A percentile compares a stretch with the other conserved stretches of the same genome.
phyloP scores from a whole-genome alignment of 2,113 vertebrate genomes.

The Prunella fulvescens region DNA sequence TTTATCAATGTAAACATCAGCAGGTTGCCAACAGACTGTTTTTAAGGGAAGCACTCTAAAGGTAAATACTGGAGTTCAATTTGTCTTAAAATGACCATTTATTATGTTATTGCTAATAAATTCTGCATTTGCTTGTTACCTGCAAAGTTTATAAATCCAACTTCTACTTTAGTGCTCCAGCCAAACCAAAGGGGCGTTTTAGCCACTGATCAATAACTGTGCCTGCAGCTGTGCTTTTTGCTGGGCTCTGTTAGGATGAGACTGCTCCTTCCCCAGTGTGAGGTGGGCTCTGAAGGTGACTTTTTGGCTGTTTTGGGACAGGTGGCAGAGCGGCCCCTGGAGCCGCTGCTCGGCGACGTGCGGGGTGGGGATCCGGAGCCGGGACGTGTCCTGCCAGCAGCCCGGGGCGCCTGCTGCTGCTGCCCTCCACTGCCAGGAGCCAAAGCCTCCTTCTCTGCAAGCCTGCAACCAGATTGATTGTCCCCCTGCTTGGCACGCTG shows the following conservation, averaged over 20 bases:
- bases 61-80: background rate
- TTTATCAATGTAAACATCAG: background rate
- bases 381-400: constrained; percentile 80
- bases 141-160: background rate
- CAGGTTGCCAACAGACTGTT: background rate
- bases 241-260: background rate
- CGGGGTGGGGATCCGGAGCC: constrained; percentile 86
- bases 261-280: background rate
- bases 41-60: background rate
- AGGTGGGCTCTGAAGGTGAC: fast-evolving
- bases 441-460: constrained; percentile 79
- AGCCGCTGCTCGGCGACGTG: constrained; percentile 84
- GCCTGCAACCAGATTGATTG: constrained; percentile 89
- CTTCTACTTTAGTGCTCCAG: background rate
- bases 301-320: constrained; percentile 25
- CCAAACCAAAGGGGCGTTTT: background rate
- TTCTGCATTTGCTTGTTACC: background rate
- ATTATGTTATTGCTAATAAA: background rate
- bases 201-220: background rate
- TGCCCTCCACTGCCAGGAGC: constrained; percentile 69
- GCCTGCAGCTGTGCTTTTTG: background rate
- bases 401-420: constrained; percentile 47
- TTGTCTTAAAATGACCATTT: background rate
- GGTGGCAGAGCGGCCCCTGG: constrained; percentile 85
- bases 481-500: constrained; percentile 83